Base-by-base conservation (phyloP, 2,797 vertebrate species). In the Chelon labrosus region DNA sequence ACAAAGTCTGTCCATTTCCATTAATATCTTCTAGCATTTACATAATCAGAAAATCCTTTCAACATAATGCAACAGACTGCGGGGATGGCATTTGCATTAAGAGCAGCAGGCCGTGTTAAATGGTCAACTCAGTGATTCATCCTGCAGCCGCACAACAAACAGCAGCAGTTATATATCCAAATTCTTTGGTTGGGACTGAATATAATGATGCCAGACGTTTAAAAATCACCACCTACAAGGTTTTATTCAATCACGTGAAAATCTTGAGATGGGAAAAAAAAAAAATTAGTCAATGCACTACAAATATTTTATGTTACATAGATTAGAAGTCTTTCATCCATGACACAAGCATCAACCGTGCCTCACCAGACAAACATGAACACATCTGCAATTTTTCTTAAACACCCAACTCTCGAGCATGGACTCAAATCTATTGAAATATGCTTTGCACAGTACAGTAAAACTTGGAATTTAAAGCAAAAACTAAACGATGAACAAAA, bases 371-470 rank as follows among this genome's bases (percentile, higher is more conserved):
- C 67, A 85, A 86, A 80, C 66, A 73, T 62, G 60, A 90, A 49
- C 69, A 73, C 65, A 80, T 27, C 58, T 71, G 63, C 60, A 77
- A 82, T 79, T 69, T 27, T 79, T 74, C 79, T 79, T 74, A 75
- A 82, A 84, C 77, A 84, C 65, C 82, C 83, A 89, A 71, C 76
- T 88, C 42, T 13, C 56, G 66, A 80, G 79, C 73, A 76, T 79
- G 60, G 70, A 86, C 80, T 91, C 80, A 85, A 90, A 83, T 57
- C 67, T 88, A 91, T 91, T 86, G 93, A 94, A 95, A 95, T 91
- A 93, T 87, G 92, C 88, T 92, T 94, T 89, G 88, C 91, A 96
- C 94, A 93, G 90, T 88, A 94, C 88, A 91, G 90, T 94, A 94
- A 95, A 94, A 95, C 86, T 79, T 89, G 85, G 85, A 86, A 91